Conservation (phyloP, 2,888 invertebrate genomes). For the Steinernema scapterisci region DNA sequence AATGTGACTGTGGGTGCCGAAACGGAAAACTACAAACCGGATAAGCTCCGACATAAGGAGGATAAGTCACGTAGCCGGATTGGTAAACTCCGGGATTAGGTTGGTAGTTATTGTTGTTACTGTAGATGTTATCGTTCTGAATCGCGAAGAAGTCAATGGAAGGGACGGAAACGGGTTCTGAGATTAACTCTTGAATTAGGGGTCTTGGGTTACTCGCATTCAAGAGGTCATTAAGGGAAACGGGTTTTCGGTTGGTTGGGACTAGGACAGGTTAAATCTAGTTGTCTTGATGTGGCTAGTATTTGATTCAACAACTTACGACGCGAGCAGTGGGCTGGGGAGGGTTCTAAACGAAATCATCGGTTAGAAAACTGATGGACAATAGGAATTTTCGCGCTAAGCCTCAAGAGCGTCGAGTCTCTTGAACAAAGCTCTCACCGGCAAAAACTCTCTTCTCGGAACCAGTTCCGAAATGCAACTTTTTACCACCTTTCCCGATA, state of each 20-base stretch:
- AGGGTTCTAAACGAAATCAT: conserved; percentile 17
- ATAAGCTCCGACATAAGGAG: neutral
- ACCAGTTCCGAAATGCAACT: neutral
- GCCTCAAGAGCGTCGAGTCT: neutral
- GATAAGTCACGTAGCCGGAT: neutral
- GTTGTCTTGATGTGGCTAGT: too few species aligned
- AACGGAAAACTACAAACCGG: too few species aligned
- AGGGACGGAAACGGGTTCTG: neutral
- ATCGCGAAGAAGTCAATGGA: neutral
- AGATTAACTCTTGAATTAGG: too few species aligned
- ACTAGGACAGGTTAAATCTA: too few species aligned
- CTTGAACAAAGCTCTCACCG: neutral
- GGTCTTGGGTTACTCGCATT: too few species aligned
- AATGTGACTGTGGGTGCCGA: too few species aligned
- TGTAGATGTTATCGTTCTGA: conserved; percentile 12
- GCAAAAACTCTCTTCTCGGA: neutral
- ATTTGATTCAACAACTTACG: neutral
- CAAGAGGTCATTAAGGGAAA: too few species aligned
- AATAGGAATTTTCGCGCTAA: neutral
- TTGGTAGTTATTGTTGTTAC: conserved; percentile 1
- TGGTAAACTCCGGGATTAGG: neutral
- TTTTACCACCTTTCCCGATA: neutral
- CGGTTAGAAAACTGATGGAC: too few species aligned
- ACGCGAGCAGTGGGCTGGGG: neutral
- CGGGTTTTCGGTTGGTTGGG: too few species aligned